Conservation (phyloP, 2,888 invertebrate genomes). For the Ennomos quercinarius region DNA sequence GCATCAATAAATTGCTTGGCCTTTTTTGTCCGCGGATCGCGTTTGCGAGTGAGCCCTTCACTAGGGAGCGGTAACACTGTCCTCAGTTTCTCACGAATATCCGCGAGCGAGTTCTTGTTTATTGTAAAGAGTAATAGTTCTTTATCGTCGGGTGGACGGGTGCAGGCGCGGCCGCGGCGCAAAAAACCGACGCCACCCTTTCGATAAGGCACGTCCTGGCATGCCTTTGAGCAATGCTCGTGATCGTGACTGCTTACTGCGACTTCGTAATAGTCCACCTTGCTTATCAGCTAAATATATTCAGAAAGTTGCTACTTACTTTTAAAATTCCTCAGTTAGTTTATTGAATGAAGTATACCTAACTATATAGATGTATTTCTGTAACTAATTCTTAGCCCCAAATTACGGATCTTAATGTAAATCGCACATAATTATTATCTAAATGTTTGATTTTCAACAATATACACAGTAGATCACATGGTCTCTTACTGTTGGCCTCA, state of each 20-base stretch:
- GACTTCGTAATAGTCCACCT: conserved; percentile 41
- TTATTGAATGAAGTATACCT: no score
- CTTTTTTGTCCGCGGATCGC: conserved; percentile 50
- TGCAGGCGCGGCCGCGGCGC: conserved; percentile 44
- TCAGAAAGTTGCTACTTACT: neutral
- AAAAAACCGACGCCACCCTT: conserved; percentile 58
- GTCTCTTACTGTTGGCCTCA: no score
- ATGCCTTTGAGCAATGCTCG: conserved; percentile 52
- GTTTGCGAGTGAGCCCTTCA: conserved; percentile 53
- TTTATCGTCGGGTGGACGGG: conserved; percentile 44
- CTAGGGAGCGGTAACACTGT: conserved; percentile 25
- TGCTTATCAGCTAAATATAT: conserved; percentile 1
- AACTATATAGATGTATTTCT: no score
- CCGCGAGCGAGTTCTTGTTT: conserved; percentile 46
- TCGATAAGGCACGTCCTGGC: conserved; percentile 65
- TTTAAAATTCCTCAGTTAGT: neutral
- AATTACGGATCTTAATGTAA: no score
- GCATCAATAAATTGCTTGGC: conserved; percentile 41
- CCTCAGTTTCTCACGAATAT: conserved; percentile 63
- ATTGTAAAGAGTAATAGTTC: conserved; percentile 41
- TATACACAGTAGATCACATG: no score
- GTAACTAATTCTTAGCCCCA: no score
- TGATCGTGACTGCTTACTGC: conserved; percentile 33
- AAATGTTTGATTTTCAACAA: no score
- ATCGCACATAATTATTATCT: no score